Conservation (phyloP, 2,888 invertebrate species). For the Micropterix aruncella region DNA sequence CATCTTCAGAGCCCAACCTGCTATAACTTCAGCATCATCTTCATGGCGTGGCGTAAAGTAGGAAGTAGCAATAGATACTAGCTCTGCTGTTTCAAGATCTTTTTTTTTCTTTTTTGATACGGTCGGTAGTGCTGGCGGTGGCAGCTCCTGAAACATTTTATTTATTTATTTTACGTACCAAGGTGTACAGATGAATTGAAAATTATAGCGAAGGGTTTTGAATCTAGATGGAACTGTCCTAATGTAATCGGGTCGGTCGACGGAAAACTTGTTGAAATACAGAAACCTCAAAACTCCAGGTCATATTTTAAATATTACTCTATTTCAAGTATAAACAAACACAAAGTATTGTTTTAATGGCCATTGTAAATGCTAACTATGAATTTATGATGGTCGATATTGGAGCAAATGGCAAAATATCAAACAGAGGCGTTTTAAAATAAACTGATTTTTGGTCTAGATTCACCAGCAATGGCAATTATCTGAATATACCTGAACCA, state of each 20-base stretch:
- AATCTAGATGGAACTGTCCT: too few relatives aligned
- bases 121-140: conserved; percentile 1
- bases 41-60: background rate
- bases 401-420: background rate
- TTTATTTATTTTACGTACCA: background rate
- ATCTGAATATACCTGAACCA: background rate
- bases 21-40: background rate
- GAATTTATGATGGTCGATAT: background rate
- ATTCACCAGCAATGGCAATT: background rate
- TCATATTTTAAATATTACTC: too few relatives aligned
- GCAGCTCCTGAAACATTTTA: background rate
- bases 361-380: too few relatives aligned
- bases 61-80: background rate
- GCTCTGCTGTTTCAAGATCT: background rate
- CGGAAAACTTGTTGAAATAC: too few relatives aligned
- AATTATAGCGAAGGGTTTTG: too few relatives aligned
- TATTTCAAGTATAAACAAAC: background rate
- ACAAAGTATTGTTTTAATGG: background rate
- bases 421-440: background rate
- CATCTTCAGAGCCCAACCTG: background rate
- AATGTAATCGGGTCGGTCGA: too few relatives aligned
- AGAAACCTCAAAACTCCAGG: too few relatives aligned
- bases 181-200: background rate
- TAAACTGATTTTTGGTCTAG: background rate
- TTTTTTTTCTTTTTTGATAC: background rate